phyloP scores from a whole-genome alignment of 2,888 invertebrate species.

The Orchesellides sinensis region DNA sequence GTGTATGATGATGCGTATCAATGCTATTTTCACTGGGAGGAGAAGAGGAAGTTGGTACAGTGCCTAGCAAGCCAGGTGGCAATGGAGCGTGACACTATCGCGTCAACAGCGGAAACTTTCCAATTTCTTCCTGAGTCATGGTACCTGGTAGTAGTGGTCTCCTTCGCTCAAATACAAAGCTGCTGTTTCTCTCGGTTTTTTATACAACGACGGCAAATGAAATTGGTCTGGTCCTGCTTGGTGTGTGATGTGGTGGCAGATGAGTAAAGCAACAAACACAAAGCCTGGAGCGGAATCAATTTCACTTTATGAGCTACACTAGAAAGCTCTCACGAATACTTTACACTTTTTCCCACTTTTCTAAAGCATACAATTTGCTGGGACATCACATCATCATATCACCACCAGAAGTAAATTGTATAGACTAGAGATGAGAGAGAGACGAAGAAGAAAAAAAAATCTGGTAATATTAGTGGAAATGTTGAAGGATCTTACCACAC shows the following conservation, averaged over 20 bases:
- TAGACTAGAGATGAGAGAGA: not conserved
- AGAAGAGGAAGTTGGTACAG: conserved; percentile 28
- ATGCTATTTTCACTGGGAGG: too few species aligned
- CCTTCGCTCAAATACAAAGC: too few species aligned
- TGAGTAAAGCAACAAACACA: conserved; percentile 59
- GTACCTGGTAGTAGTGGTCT: not conserved
- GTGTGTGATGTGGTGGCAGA: not conserved
- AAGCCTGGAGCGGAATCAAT: conserved; percentile 62
- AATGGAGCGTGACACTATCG: conserved; percentile 64
- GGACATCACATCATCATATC: conserved; percentile 36
- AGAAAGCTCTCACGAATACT: conserved; percentile 59
- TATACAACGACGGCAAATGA: not conserved
- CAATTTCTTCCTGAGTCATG: conserved; percentile 31
- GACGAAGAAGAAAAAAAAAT: not conserved
- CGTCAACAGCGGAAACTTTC: conserved; percentile 62
- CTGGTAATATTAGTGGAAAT: too few species aligned
- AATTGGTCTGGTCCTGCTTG: not conserved
- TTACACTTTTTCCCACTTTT: conserved; percentile 21
- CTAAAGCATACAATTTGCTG: conserved; percentile 23
- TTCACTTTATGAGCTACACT: conserved; percentile 66
- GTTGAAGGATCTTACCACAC: not conserved
- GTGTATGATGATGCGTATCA: too few species aligned
- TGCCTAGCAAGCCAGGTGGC: conserved; percentile 53
- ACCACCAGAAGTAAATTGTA: conserved; percentile 16
- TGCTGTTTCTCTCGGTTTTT: conserved; percentile 9